These are phyloP conservation scores for Eutrigla gurnardus DNA, from an alignment of 2,797 vertebrate species.

Conservation along the genomic window DNA sequence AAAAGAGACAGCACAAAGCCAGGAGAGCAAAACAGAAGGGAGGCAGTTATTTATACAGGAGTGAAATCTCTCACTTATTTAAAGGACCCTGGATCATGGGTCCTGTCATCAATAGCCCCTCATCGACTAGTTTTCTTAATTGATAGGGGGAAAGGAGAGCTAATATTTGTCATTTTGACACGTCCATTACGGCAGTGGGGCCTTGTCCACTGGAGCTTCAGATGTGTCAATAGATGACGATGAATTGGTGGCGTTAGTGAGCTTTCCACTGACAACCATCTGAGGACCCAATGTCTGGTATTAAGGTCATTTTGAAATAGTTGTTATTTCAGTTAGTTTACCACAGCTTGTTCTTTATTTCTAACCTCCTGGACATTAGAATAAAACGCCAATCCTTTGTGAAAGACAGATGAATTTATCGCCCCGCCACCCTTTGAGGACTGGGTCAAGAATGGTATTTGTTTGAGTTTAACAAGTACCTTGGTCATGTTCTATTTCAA, in stretches of 20 bases:
- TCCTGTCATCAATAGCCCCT: slow-evolving; percentile 55
- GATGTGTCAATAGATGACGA: slow-evolving; percentile 79
- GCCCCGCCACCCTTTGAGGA: slow-evolving; percentile 15
- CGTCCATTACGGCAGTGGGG: slow-evolving; percentile 67
- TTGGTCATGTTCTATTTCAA: slow-evolving; percentile 37
- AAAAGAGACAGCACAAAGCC: slow-evolving; percentile 56
- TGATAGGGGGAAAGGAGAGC: slow-evolving; percentile 64
- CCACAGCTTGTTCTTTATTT: not conserved
- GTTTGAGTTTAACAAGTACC: slow-evolving; percentile 25
- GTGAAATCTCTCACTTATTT: slow-evolving; percentile 49
- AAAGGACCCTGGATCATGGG: slow-evolving; percentile 52
- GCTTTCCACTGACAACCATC: slow-evolving; percentile 66
- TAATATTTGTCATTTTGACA: slow-evolving; percentile 82
- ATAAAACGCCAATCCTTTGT: slow-evolving; percentile 27
- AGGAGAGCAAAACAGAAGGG: slow-evolving; percentile 69
- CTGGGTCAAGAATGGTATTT: slow-evolving; percentile 26
- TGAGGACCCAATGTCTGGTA: slow-evolving; percentile 38
- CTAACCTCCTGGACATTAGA: not conserved
- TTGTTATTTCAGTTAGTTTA: not conserved
- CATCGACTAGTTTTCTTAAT: slow-evolving; percentile 76
- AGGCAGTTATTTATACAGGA: slow-evolving; percentile 71
- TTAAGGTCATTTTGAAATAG: slow-evolving; percentile 30
- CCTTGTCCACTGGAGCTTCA: slow-evolving; percentile 72
- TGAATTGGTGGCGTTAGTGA: slow-evolving; percentile 67
- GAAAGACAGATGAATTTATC: slow-evolving; percentile 40